Percentiles rank a stretch among this genome's conserved stretches.
Conservation (phyloP, 2,797 vertebrate genomes). For the Halcyon smyrnensis region DNA sequence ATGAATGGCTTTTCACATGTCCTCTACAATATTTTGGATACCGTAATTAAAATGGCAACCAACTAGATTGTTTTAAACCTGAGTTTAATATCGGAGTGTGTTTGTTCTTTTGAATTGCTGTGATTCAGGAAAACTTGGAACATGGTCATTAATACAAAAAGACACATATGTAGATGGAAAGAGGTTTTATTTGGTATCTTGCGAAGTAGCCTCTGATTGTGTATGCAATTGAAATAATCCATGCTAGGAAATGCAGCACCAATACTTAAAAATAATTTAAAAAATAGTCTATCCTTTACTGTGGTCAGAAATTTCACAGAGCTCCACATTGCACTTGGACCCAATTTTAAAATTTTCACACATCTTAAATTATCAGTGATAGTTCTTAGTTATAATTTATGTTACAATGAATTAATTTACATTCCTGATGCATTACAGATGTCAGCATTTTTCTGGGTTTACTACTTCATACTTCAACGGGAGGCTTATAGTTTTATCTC, state of each 20-base stretch:
- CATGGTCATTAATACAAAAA: background rate
- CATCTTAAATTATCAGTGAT: background rate
- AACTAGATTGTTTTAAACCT: background rate
- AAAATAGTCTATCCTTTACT: background rate
- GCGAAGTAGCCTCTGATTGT: background rate
- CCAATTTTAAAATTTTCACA: background rate
- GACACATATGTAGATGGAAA: background rate
- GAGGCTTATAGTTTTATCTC: conserved; percentile 8
- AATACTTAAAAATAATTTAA: background rate
- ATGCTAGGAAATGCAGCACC: background rate
- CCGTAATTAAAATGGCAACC: background rate
- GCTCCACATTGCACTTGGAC: background rate
- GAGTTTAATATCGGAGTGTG: background rate
- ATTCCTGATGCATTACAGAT: background rate
- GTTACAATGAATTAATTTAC: background rate
- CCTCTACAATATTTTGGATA: background rate
- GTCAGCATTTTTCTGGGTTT: background rate
- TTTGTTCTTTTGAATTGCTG: background rate
- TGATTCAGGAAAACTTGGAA: background rate
- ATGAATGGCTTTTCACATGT: background rate
- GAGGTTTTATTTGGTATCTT: background rate
- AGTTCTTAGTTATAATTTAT: background rate
- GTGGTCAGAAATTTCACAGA: background rate
- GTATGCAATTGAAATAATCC: background rate
- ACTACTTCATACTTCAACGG: background rate